Percentiles rank a stretch among this genome's conserved stretches.
phyloP scores from a whole-genome alignment of 2,797 vertebrate species.

The Okamejei kenojei region DNA sequence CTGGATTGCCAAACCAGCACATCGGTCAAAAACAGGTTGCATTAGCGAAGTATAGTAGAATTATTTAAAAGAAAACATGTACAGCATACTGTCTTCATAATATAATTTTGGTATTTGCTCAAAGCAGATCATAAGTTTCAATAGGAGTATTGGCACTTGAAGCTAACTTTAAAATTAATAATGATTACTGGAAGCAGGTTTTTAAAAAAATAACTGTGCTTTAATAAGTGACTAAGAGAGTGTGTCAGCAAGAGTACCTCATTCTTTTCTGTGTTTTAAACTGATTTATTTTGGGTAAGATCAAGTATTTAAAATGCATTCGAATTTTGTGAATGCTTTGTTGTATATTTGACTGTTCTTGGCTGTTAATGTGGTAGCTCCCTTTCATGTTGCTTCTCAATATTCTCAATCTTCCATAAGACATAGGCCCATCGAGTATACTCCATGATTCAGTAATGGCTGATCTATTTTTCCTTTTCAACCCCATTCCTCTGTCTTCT shows the following conservation, averaged over 20 bases:
- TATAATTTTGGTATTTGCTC: background rate
- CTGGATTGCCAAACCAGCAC: background rate
- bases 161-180: background rate
- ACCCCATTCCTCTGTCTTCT: too few relatives aligned
- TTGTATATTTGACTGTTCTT: background rate
- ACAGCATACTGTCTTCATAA: background rate
- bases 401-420: too few relatives aligned
- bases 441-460: too few relatives aligned
- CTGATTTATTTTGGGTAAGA: background rate
- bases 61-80: background rate
- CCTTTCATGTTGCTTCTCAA: background rate
- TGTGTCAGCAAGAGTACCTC: background rate
- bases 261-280: background rate
- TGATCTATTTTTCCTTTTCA: too few relatives aligned
- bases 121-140: background rate
- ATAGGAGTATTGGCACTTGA: background rate
- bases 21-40: background rate
- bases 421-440: too few relatives aligned
- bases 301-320: background rate
- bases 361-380: background rate
- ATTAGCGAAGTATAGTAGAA: background rate
- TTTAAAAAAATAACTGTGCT: background rate
- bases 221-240: background rate
- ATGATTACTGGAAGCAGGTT: background rate
- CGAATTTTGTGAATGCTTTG: background rate